A percentile compares a stretch with the other conserved stretches of the same genome.
Conservation (phyloP, 2,113 vertebrate genomes). For the Festucalex cinctus region DNA sequence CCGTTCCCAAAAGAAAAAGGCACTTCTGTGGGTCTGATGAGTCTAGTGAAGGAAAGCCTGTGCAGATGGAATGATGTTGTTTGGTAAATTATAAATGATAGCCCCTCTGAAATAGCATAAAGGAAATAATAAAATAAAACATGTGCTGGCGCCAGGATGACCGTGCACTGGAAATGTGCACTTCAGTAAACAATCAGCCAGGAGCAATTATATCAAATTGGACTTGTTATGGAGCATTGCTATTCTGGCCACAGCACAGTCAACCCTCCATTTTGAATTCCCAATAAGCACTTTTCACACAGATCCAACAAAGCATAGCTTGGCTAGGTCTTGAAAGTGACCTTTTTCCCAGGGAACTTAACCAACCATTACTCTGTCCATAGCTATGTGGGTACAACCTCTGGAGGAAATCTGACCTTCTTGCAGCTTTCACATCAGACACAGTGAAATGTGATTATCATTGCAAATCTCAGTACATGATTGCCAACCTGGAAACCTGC, state of each 20-base stretch:
- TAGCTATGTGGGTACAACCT: conserved; percentile 3
- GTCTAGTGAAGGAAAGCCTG: conserved; percentile 58
- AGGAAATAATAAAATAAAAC: conserved; percentile 74
- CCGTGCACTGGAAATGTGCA: conserved; percentile 65
- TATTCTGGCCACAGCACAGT: conserved; percentile 55
- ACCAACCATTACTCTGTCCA: conserved; percentile 20
- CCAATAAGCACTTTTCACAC: conserved; percentile 54
- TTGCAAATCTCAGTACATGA: conserved; percentile 2
- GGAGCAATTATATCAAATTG: conserved; percentile 72
- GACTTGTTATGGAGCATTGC: conserved; percentile 47
- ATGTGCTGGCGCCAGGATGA: conserved; percentile 63
- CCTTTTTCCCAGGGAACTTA: conserved; percentile 3
- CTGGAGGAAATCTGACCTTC: conserved; percentile 1
- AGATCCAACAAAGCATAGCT: conserved; percentile 39
- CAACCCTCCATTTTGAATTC: conserved; percentile 68
- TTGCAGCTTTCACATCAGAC: conserved; percentile 9
- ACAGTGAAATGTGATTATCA: conserved; percentile 1
- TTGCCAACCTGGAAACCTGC: background rate
- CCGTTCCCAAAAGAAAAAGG: conserved; percentile 56
- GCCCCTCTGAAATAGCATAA: conserved; percentile 64
- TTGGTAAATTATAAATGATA: conserved; percentile 73
- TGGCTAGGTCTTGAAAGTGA: conserved; percentile 28
- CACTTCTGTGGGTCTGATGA: conserved; percentile 54
- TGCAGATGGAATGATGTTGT: conserved; percentile 47
- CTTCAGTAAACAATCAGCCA: conserved; percentile 73